Conservation (phyloP, 2,113 vertebrate species). For the Xiphophorus couchianus region DNA sequence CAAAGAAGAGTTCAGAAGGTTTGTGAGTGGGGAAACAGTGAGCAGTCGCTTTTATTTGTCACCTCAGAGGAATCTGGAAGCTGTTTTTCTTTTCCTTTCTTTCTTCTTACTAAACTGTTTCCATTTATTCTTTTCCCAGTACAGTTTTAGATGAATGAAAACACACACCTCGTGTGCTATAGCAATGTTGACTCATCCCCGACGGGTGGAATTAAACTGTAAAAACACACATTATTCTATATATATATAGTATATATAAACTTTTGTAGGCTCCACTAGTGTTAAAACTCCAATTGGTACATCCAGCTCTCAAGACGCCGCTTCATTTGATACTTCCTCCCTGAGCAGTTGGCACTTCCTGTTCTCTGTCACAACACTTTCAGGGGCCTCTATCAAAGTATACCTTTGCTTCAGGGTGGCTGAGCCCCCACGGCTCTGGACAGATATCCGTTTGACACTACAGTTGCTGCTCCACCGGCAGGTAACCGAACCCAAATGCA, state of each 20-base stretch:
- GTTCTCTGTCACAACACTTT: constrained; percentile 75
- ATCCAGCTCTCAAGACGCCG: constrained; percentile 36
- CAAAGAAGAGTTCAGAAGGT: constrained; percentile 8
- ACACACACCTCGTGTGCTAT: constrained; percentile 23
- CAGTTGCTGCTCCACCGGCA: constrained; percentile 50
- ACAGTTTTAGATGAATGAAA: constrained; percentile 33
- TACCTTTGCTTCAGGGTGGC: constrained; percentile 74
- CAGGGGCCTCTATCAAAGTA: constrained; percentile 68
- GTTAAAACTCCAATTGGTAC: constrained; percentile 43
- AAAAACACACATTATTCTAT: constrained; percentile 53
- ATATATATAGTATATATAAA: neutral
- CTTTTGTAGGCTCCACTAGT: constrained; percentile 47
- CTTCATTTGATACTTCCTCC: constrained; percentile 84
- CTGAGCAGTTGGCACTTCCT: constrained; percentile 72
- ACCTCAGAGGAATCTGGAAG: neutral
- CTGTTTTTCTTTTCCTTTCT: too few species aligned
- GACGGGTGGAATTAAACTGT: constrained; percentile 45
- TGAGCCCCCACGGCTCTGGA: constrained; percentile 56
- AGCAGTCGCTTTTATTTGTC: constrained; percentile 11
- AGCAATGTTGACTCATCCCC: constrained; percentile 50
- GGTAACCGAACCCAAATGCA: constrained; percentile 67
- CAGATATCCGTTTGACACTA: constrained; percentile 60
- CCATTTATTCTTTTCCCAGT: constrained; percentile 17
- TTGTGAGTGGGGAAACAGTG: constrained; percentile 5
- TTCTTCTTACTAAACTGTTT: constrained; percentile 12